These are phyloP conservation scores for Cacoxenus indagator DNA, from an alignment of 2,888 invertebrate species.

Conservation along the genomic window DNA sequence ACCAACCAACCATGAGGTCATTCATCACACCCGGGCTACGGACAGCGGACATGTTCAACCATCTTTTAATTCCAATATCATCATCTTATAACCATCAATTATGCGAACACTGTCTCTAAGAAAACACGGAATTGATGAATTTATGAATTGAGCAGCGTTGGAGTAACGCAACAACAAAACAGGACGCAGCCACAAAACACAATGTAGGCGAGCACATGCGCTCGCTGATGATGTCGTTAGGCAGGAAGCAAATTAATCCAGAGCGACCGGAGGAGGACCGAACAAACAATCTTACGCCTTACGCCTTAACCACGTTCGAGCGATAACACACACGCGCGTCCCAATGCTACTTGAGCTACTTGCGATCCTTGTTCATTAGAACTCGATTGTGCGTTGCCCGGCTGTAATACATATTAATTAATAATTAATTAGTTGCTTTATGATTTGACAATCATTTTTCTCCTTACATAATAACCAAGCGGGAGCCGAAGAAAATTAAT, in stretches of 20 bases:
- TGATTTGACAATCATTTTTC: background rate
- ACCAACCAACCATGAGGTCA: background rate
- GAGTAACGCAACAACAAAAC: too few relatives aligned
- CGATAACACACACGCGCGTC: too few relatives aligned
- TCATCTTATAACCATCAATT: conserved; percentile 16
- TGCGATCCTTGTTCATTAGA: background rate
- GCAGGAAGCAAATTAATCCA: too few relatives aligned
- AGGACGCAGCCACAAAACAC: too few relatives aligned
- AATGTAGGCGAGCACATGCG: too few relatives aligned
- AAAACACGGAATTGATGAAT: background rate
- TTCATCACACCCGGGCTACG: background rate
- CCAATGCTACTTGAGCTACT: too few relatives aligned
- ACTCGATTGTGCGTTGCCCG: background rate
- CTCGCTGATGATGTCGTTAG: too few relatives aligned
- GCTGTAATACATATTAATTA: background rate
- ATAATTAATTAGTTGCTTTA: background rate
- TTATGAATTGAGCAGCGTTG: too few relatives aligned
- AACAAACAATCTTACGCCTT: too few relatives aligned
- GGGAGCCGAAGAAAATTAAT: background rate
- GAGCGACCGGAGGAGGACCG: too few relatives aligned
- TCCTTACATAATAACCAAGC: background rate
- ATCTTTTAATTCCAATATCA: conserved; percentile 16
- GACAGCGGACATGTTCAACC: background rate
- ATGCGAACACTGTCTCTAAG: background rate
- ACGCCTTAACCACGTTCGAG: too few relatives aligned